phyloP scores from a whole-genome alignment of 1,140 invertebrate species.

The Sitophilus oryzae region DNA sequence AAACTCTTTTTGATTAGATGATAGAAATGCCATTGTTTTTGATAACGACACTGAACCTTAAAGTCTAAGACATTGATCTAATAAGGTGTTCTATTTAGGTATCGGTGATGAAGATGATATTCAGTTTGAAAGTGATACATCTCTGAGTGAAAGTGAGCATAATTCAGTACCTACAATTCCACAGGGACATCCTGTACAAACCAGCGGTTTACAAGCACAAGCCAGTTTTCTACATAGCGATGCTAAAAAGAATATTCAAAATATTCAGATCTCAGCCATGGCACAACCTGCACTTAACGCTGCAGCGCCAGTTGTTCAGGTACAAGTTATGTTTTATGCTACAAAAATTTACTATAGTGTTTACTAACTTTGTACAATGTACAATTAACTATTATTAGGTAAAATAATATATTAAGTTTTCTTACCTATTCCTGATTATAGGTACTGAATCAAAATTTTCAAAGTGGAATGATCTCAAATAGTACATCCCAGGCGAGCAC shows the following conservation, averaged over 20 bases:
- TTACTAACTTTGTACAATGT: no score
- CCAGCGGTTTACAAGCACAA: conserved; percentile 20
- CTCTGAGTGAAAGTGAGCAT: conserved; percentile 39
- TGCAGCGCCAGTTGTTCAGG: conserved; percentile 35
- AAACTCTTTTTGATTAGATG: no score
- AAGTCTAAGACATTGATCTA: no score
- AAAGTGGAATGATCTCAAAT: conserved; percentile 38
- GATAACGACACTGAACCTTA: no score
- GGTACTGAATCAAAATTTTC: conserved; percentile 30
- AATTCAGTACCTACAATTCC: conserved; percentile 34
- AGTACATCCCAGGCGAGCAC: conserved; percentile 30
- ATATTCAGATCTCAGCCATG: conserved; percentile 38
- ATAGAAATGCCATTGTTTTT: no score
- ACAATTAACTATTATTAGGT: no score
- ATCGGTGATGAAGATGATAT: conserved; percentile 44
- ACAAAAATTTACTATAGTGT: no score
- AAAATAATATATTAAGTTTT: no score
- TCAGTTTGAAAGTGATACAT: conserved; percentile 42
- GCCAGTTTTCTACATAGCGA: conserved; percentile 25
- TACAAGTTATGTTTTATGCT: conserved; percentile 1
- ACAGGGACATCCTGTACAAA: conserved; percentile 28
- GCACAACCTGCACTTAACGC: conserved; percentile 35
- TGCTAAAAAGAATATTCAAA: conserved; percentile 34
- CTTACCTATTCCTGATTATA: no score
- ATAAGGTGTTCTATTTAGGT: no score